These are phyloP conservation scores for Parnassius orleans DNA, from an alignment of 2,888 invertebrate genomes.

Conservation along the genomic window DNA sequence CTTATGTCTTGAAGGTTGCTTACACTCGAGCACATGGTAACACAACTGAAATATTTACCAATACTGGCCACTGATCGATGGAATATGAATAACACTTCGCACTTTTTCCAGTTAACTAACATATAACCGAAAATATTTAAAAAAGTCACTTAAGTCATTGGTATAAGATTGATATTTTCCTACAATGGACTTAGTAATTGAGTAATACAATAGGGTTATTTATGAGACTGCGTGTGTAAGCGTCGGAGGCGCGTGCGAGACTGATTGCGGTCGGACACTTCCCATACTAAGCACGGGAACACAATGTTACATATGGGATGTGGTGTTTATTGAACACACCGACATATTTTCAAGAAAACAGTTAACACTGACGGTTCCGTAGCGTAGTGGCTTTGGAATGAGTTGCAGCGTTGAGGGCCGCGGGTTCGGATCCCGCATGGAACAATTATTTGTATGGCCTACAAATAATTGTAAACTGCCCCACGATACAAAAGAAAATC, in stretches of 20 bases:
- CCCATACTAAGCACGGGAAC: constrained; percentile 2
- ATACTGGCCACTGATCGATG: not conserved
- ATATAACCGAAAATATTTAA: not conserved
- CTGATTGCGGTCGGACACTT: constrained; percentile 38
- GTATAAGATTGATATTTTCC: constrained; percentile 3
- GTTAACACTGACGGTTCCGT: no score
- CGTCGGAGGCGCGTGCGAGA: constrained; percentile 45
- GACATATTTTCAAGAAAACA: no score
- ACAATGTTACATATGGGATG: constrained; percentile 4
- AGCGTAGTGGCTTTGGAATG: no score
- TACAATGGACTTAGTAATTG: not conserved
- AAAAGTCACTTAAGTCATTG: constrained; percentile 4
- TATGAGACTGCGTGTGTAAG: constrained; percentile 37
- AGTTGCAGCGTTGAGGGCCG: no score
- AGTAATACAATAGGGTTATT: constrained; percentile 9
- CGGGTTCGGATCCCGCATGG: no score
- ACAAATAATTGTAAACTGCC: no score
- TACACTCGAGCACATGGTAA: not conserved
- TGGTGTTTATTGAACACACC: not conserved
- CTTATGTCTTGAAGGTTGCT: constrained; percentile 1
- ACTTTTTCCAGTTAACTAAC: not conserved
- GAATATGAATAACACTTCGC: constrained; percentile 2
- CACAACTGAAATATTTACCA: constrained; percentile 1
- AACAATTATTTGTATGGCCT: no score
- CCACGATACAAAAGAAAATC: no score